Conservation (phyloP, 2,888 invertebrate genomes). For the Adelphocoris suturalis region DNA sequence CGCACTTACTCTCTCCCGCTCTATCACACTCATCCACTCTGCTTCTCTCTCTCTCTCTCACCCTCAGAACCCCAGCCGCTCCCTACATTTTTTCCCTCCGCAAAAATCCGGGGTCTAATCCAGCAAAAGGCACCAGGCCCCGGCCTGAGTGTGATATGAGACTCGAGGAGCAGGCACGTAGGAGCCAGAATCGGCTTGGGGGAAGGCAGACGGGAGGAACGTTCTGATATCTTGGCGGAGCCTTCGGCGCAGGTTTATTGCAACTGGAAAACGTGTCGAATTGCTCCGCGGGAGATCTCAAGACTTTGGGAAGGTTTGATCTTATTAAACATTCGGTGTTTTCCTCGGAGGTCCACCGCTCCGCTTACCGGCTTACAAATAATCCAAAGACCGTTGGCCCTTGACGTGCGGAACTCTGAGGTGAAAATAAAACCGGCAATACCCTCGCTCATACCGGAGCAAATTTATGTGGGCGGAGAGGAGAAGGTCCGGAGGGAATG, state of each 20-base stretch:
- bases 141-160: slow-evolving; percentile 63
- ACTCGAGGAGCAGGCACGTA: slow-evolving; percentile 57
- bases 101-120: slow-evolving; percentile 51
- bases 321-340: slow-evolving; percentile 67
- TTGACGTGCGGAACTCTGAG: slow-evolving; percentile 9
- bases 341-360: slow-evolving; percentile 13
- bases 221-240: slow-evolving; percentile 57
- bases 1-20: background rate
- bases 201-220: slow-evolving; percentile 14
- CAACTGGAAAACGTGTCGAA: slow-evolving; percentile 71
- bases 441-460: background rate
- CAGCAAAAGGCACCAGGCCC: slow-evolving; percentile 20
- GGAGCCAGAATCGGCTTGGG: slow-evolving; percentile 39
- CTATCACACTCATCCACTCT: background rate
- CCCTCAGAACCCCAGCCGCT: background rate
- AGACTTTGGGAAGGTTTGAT: slow-evolving; percentile 41
- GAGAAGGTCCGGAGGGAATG: background rate
- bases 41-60: background rate
- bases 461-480: background rate
- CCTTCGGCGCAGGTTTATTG: slow-evolving; percentile 66
- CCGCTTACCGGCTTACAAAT: slow-evolving; percentile 58
- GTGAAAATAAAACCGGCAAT: slow-evolving; percentile 34
- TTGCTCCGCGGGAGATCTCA: slow-evolving; percentile 60
- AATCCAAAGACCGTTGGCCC: background rate
- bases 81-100: slow-evolving; percentile 31